Evolutionary conservation across 1,140 invertebrate genomes (phyloP), one percentile per base, ranked within the genome.

Genomic region (Protaetia brevitarsis): DNA sequence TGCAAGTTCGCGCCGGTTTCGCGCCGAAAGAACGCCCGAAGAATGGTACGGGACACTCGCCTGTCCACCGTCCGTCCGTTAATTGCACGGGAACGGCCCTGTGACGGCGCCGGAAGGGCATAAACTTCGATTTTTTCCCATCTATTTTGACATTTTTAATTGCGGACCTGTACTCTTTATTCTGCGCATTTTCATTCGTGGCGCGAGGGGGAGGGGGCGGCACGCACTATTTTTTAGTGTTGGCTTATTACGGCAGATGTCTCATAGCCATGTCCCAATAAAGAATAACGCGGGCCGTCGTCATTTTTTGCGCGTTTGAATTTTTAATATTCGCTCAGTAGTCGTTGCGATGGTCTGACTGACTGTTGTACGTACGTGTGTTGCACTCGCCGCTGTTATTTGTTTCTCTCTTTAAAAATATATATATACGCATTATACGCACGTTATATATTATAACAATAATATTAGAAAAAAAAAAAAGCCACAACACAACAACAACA

Each of bases 151-250:
- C 76, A 78, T 79, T 79, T 79, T 79, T 79, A 79, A 79, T 79
- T 79, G 77, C 77, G 76, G 76, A 71, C 72, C 77, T 77, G 76
- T 79, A 79, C 76, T 78, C 77, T 74, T 77, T 78, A 78, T 77
- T 79, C 77, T 79, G 78, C 78, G 78, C 78, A 79, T 79, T 79
- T 79, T 78, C 77, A 77, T 79, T 74, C 75, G 68, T 59, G 29
- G 69, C 66, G 66, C 67, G 68, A 70, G 72, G 74, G 74, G 74
- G 73, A 74, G 76, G 76, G 73, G 73, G 76, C 41, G 57, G 74
- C 74, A 77, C 77, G 73, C 74, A 79, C 77, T 79, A 79, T 79
- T 79, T 79, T 79, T 79, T 79, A 79, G 77, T 79, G 77, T 73
- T 72, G 73, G 76, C 76, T 79, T 78, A 79, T 79, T 79, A 79